Base-by-base conservation (phyloP, 2,797 vertebrate genomes). In the Oreonectes daqikongensis region DNA sequence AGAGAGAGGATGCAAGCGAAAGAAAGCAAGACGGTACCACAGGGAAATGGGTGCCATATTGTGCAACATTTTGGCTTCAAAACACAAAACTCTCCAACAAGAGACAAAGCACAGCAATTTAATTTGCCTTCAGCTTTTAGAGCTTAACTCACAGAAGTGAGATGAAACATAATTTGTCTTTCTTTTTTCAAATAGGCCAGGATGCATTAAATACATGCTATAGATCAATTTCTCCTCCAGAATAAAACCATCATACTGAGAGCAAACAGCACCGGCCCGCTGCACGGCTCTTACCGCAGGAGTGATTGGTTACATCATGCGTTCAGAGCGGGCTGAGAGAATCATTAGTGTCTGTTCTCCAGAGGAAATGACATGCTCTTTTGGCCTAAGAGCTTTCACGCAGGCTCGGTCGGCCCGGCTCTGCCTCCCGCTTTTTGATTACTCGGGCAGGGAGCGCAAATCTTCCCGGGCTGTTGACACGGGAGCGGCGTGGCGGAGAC, bases 51-150 rank as follows among this genome's bases (percentile, higher is more conserved):
- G 69, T 80, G 40, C 67, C 52, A 57, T 61, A 40, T 72, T 75
- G 52, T 63, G 48, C 55, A 66, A 72, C 40, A 64, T 28, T 70
- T 52, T 80, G 72, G 61, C 38, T 75, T 80, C 80, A 61, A 75
- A 78, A 75, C 61, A 75, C 22, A 72, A 30, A 32, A 35, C n/a
- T 28, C 8, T 20, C 17, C 32, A 68, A 52, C 69, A 69, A 38
- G 11, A 67, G n/a, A 55, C 44, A 28, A 5, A 52, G 52, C 71
- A 55, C 69, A 52, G 48, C 38, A 38, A 68, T 73, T 32, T 22
- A 28, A 75, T 78, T 69, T 35, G n/a, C 61, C 69, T 35, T 55
- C 17, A 69, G 67, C 10, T 30, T 78, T 71, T 18, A 46, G 63
- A 68, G 60, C 48, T 71, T 46, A 67, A 32, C 48, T 63, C 63